Evolutionary conservation across 2,113 vertebrate genomes (phyloP).

Genomic region (Diglossa brunneiventris): DNA sequence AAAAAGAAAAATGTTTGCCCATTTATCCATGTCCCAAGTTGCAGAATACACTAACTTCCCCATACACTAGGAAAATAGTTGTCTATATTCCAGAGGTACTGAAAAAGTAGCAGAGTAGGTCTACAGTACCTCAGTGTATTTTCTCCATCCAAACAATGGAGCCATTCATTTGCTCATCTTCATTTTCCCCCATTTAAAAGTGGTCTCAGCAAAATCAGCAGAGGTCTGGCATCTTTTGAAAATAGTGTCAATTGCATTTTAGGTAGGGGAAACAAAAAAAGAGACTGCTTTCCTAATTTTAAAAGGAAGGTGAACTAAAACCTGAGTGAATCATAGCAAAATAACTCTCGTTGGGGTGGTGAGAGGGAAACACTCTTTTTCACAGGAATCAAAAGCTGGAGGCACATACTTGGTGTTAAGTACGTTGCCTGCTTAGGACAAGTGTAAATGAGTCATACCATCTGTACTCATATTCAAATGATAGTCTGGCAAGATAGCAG

Average conservation of each 20-base stretch:
- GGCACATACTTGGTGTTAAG: constrained; percentile 40
- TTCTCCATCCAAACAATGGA: not conserved
- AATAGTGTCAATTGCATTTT: not conserved
- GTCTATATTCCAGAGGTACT: not conserved
- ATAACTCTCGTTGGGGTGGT: not conserved
- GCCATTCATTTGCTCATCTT: not conserved
- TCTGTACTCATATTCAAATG: constrained; percentile 42
- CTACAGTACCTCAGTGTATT: not conserved
- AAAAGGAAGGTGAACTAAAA: not conserved
- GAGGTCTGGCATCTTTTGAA: not conserved
- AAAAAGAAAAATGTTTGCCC: not conserved
- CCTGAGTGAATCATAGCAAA: not conserved
- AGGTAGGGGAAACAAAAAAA: not conserved
- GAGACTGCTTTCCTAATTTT: not conserved
- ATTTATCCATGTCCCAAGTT: accelerated
- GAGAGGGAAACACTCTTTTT: not conserved
- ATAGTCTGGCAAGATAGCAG: constrained; percentile 49
- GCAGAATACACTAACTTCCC: not conserved
- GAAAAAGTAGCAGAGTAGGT: not conserved
- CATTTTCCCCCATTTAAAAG: not conserved
- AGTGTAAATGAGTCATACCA: constrained; percentile 61
- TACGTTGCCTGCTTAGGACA: constrained; percentile 21
- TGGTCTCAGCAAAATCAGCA: not conserved
- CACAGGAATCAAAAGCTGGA: constrained; percentile 18
- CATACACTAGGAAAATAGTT: not conserved